A percentile compares a stretch with the other conserved stretches of the same genome.
phyloP scores from a whole-genome alignment of 1,140 invertebrate species.

The Euschistus heros region DNA sequence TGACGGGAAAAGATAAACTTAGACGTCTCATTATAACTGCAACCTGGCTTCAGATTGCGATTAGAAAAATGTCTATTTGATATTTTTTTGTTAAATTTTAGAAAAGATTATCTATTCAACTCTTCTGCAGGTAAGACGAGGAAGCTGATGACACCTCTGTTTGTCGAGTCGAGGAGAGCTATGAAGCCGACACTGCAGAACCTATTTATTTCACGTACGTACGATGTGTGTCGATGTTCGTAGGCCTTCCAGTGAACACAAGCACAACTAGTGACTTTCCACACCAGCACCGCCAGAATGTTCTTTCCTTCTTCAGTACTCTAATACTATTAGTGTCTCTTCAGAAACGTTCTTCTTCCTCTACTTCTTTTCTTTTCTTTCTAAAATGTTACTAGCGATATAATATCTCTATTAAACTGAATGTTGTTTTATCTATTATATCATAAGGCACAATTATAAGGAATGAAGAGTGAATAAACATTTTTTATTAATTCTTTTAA shows the following conservation, averaged over 20 bases:
- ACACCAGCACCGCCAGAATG: background rate
- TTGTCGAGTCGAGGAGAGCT: background rate
- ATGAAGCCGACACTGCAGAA: background rate
- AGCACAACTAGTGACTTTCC: background rate
- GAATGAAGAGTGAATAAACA: too few species aligned
- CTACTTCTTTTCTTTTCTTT: background rate
- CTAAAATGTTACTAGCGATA: too few species aligned
- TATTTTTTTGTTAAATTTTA: too few species aligned
- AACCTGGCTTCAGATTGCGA: too few species aligned
- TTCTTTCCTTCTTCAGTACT: background rate
- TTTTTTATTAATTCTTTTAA: too few species aligned
- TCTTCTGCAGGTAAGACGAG: conserved; percentile 3
- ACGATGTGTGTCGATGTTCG: background rate
- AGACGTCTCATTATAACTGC: too few species aligned
- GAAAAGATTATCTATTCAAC: too few species aligned
- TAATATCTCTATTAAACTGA: too few species aligned
- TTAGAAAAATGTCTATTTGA: too few species aligned
- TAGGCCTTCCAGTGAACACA: background rate
- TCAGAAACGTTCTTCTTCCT: background rate
- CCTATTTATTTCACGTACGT: conserved; percentile 10
- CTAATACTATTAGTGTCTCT: background rate
- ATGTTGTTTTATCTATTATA: too few species aligned
- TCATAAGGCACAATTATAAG: too few species aligned
- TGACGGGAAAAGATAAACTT: too few species aligned
- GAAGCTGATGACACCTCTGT: background rate